Conservation (phyloP, 2,888 invertebrate genomes). For the Schrankia costaestrigalis region DNA sequence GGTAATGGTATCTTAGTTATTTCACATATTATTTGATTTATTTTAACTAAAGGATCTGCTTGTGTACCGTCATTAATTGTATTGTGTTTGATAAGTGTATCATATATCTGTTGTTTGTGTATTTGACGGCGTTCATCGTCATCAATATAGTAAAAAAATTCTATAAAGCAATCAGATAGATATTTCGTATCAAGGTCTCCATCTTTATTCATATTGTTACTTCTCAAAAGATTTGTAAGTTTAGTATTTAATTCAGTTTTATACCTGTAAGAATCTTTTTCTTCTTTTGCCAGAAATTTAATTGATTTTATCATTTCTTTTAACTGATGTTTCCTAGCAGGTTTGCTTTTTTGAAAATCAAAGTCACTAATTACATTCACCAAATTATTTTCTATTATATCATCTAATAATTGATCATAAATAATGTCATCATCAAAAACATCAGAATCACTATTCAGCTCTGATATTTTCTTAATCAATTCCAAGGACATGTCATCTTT, state of each 20-base stretch:
- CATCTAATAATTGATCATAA: conserved; percentile 43
- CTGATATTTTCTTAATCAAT: conserved; percentile 54
- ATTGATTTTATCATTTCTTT: conserved; percentile 38
- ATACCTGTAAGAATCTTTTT: conserved; percentile 43
- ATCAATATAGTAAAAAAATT: too few species aligned
- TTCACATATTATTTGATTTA: conserved; percentile 54
- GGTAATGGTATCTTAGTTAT: conserved; percentile 47
- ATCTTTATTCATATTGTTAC: conserved; percentile 30
- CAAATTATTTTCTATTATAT: conserved; percentile 45
- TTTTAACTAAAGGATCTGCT: conserved; percentile 35
- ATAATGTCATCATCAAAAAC: conserved; percentile 43
- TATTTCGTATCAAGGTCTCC: too few species aligned
- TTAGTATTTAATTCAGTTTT: conserved; percentile 44
- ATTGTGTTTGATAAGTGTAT: conserved; percentile 38
- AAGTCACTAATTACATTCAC: conserved; percentile 32
- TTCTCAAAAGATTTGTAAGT: conserved; percentile 36
- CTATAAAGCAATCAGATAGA: too few species aligned
- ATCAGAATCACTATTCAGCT: conserved; percentile 46
- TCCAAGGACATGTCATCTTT: conserved; percentile 43
- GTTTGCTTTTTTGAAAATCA: conserved; percentile 34
- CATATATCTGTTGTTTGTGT: conserved; percentile 42
- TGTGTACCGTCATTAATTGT: conserved; percentile 22
- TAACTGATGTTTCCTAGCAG: conserved; percentile 37
- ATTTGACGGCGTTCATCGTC: conserved; percentile 35
- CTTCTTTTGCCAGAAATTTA: conserved; percentile 44